Base-by-base conservation (phyloP, 1,140 invertebrate species). In the Pentalonia nigronervosa region DNA sequence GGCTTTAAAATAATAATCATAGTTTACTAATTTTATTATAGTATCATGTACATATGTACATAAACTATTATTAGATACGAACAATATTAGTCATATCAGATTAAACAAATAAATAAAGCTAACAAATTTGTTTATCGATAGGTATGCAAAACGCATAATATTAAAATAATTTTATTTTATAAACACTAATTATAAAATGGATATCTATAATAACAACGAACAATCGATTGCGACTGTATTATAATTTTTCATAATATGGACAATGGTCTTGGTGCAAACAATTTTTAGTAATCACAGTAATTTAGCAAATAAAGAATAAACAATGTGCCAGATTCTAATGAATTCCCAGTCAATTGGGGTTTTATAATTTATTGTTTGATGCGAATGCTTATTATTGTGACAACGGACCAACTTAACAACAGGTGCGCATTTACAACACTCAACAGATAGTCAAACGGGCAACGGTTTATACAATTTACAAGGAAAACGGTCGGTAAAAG, bases 401-500 rank as follows among this genome's bases (percentile, higher is more conserved):
- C 36, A 84, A 76, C 36, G 17, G 41, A 45, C 21, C 2, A 84
- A 41, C 21, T 41, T 6, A 84, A 76, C 83, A 48, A 87, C 86
- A 87, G 86, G 86, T 87, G 87, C n/a, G 87, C 47, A 53, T 89
- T n/a, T 89, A 23, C 25, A 53, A 76, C n/a, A 76, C 60, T 53
- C 48, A 45, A 89, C 48, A 53, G n/a, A 89, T 34, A 53, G 87
- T 53, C 48, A 21, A n/a, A 87, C 23, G 60, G 60, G 60, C n/a
- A 76, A 87, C 11, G 14, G n/a, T 50, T 50, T 53, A 34, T 89
- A 36, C 48, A 53, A 87, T 87, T 34, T 25, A 1, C 17, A 34
- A 53, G n/a, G 34, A 45, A 90, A 90, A 90, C 88, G 88, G 60
- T 60, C 50, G n/a, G n/a, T 50, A 89, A 50, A 89, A 50, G 21